Evolutionary conservation across 2,797 vertebrate species (phyloP).

Genomic region (Emys orbicularis): DNA sequence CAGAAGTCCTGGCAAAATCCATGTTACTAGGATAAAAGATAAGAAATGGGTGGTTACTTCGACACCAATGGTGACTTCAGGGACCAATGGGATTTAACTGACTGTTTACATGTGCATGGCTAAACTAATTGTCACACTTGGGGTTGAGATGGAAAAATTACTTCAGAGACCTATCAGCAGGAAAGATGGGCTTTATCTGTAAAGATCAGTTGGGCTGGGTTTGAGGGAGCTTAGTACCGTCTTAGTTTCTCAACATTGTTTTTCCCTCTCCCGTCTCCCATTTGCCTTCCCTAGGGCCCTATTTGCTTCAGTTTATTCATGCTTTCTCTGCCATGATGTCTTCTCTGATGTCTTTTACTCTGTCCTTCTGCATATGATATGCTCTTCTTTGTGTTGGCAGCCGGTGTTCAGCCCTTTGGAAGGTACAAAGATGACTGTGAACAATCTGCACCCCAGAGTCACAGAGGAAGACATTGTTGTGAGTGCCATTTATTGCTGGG

Average conservation of each 20-base stretch:
- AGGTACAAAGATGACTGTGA: conserved; percentile 98
- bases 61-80: not conserved
- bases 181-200: not conserved
- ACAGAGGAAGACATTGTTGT: conserved; percentile 99
- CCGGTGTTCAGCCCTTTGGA: conserved; percentile 93
- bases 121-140: not conserved
- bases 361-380: not conserved
- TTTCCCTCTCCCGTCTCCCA: not conserved
- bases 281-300: not conserved
- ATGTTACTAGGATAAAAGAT: not conserved
- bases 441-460: conserved; percentile 96
- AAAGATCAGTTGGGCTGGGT: not conserved
- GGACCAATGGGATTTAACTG: not conserved
- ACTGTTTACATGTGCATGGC: not conserved
- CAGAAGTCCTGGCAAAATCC: not conserved
- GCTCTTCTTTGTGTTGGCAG: conserved; percentile 75
- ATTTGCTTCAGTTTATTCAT: not conserved
- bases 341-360: not conserved
- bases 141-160: not conserved
- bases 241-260: not conserved
- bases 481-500: conserved; percentile 70
- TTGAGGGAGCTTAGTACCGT: not conserved
- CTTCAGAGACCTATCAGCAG: not conserved
- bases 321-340: not conserved
- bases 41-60: not conserved